These are phyloP conservation scores for Aspidapion aeneum DNA, from an alignment of 2,888 invertebrate genomes.

Conservation along the genomic window DNA sequence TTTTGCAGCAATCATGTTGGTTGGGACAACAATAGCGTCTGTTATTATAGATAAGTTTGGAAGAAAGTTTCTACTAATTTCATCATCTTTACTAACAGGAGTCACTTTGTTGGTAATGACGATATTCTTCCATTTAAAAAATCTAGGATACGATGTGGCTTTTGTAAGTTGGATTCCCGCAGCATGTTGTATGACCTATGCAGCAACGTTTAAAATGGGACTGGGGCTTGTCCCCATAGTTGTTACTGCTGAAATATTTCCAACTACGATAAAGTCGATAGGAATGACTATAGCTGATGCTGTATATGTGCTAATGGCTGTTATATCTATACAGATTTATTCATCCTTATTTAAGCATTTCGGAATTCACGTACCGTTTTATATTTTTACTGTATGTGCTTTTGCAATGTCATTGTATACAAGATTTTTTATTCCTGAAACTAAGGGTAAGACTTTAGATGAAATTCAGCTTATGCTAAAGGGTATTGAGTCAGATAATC, in stretches of 20 bases:
- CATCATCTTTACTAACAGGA: conserved; percentile 41
- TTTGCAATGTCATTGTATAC: conserved; percentile 30
- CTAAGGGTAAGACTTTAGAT: conserved; percentile 37
- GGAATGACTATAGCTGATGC: conserved; percentile 35
- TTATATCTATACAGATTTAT: conserved; percentile 32
- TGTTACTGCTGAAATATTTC: conserved; percentile 42
- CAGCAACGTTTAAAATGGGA: conserved; percentile 40
- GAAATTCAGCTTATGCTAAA: conserved; percentile 36
- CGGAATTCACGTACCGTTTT: conserved; percentile 34
- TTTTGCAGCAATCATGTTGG: conserved; percentile 42
- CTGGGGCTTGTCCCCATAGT: conserved; percentile 43
- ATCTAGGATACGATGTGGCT: conserved; percentile 32
- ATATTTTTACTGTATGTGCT: conserved; percentile 29
- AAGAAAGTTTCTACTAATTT: conserved; percentile 38
- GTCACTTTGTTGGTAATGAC: conserved; percentile 39
- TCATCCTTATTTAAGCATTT: conserved; percentile 25
- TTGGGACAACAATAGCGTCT: conserved; percentile 38
- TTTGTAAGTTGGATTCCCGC: conserved; percentile 42
- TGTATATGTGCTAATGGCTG: conserved; percentile 29
- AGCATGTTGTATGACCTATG: conserved; percentile 41
- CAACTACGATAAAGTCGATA: conserved; percentile 42
- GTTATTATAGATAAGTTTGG: conserved; percentile 42
- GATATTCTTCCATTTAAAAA: conserved; percentile 41
- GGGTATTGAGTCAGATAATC: too few species aligned
- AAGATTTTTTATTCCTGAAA: conserved; percentile 31